phyloP scores from a whole-genome alignment of 2,888 invertebrate species.

The Ectemnius lituratus region DNA sequence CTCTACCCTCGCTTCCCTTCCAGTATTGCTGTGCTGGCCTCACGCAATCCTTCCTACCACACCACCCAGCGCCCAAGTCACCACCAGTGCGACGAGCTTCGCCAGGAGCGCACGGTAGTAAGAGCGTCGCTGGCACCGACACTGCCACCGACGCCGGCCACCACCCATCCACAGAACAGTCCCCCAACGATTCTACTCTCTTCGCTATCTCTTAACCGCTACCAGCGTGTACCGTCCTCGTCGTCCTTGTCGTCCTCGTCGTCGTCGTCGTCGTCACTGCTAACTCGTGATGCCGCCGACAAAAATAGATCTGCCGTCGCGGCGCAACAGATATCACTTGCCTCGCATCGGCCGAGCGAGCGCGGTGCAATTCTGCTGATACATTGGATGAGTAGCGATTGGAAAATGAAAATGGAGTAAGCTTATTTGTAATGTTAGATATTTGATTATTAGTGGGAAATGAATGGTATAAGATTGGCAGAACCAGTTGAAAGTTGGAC shows the following conservation, averaged over 20 bases:
- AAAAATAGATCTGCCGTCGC: conserved; percentile 72
- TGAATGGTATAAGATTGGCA: too few relatives aligned
- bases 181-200: conserved; percentile 18
- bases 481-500: conserved; percentile 57
- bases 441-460: too few relatives aligned
- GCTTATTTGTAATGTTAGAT: too few relatives aligned
- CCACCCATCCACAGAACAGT: conserved; percentile 30
- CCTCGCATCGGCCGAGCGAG: conserved; percentile 17
- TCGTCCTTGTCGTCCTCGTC: too few relatives aligned
- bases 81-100: background rate
- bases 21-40: background rate
- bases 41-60: too few relatives aligned
- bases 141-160: conserved; percentile 23
- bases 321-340: conserved; percentile 73
- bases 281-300: conserved; percentile 55
- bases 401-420: too few relatives aligned
- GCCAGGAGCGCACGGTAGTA: background rate
- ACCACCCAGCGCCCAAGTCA: background rate
- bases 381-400: too few relatives aligned
- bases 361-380: too few relatives aligned
- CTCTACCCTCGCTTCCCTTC: background rate
- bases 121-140: conserved; percentile 25
- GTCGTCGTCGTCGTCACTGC: conserved; percentile 28
- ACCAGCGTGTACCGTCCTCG: conserved; percentile 20
- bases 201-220: conserved; percentile 1